These are phyloP conservation scores for Leptinotarsa rubiginosa DNA, from an alignment of 2,888 invertebrate genomes.

Conservation along the genomic window DNA sequence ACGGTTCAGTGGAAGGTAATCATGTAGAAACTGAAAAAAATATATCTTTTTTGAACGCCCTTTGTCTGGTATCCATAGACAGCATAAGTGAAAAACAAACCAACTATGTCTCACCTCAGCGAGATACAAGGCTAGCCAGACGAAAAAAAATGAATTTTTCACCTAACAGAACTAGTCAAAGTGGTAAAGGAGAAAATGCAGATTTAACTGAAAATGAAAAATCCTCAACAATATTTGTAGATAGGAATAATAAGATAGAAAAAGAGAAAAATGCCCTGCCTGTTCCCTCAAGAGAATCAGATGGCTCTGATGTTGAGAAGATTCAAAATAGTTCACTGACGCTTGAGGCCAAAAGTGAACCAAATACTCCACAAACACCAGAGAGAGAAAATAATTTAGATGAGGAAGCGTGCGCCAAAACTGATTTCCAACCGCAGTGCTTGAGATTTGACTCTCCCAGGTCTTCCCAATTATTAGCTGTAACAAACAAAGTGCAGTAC, in stretches of 20 bases:
- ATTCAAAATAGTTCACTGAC: no score
- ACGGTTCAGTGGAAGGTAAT: not conserved
- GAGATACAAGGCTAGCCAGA: conserved; percentile 3
- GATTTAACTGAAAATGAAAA: not conserved
- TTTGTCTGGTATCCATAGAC: not conserved
- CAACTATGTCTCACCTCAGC: not conserved
- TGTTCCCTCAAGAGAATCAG: no score
- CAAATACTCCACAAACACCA: conserved; percentile 3
- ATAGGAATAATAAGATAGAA: not conserved
- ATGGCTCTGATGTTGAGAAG: no score
- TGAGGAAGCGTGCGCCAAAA: not conserved
- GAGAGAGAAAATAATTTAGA: not conserved
- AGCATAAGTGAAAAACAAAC: not conserved
- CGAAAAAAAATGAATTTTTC: not conserved
- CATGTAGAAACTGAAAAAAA: not conserved
- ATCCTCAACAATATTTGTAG: no score
- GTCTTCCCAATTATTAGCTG: conserved; percentile 22
- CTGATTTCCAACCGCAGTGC: not conserved
- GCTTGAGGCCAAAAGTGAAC: not conserved
- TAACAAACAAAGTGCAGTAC: conserved; percentile 25
- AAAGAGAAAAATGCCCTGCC: not conserved
- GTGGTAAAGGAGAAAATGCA: not conserved
- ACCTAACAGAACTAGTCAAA: conserved; percentile 2
- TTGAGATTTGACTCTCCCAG: conserved; percentile 20
- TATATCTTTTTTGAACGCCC: not conserved